phyloP scores from a whole-genome alignment of 2,888 invertebrate genomes.

The Dilophus febrilis region DNA sequence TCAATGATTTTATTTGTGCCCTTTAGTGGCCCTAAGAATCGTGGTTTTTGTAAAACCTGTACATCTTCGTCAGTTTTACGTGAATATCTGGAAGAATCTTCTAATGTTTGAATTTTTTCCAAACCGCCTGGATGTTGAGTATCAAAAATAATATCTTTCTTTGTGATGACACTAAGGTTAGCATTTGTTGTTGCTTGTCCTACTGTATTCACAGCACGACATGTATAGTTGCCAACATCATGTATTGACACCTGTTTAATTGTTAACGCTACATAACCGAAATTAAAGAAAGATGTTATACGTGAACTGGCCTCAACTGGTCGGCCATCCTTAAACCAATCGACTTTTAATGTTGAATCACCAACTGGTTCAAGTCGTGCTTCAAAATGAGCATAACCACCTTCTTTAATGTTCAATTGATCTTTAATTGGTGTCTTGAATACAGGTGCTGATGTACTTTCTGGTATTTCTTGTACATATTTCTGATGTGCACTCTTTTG shows the following conservation, averaged over 20 bases:
- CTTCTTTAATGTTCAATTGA: constrained; percentile 72
- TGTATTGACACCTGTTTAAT: constrained; percentile 79
- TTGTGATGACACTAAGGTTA: constrained; percentile 66
- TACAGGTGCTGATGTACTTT: constrained; percentile 63
- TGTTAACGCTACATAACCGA: constrained; percentile 86
- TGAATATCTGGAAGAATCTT: constrained; percentile 60
- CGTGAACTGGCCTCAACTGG: constrained; percentile 85
- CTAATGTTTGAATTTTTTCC: constrained; percentile 78
- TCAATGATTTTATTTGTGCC: constrained; percentile 88
- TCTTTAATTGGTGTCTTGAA: constrained; percentile 82
- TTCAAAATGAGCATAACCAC: constrained; percentile 90
- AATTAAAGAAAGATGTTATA: constrained; percentile 85
- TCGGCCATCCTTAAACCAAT: constrained; percentile 84
- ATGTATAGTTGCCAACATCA: constrained; percentile 80
- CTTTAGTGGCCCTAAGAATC: constrained; percentile 75
- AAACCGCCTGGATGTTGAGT: constrained; percentile 84
- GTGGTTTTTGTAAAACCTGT: constrained; percentile 60
- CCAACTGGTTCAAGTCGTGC: constrained; percentile 86
- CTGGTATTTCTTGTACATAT: constrained; percentile 62
- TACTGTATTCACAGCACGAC: constrained; percentile 69
- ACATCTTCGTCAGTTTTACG: constrained; percentile 53
- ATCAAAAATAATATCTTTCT: constrained; percentile 72
- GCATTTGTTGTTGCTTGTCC: constrained; percentile 75
- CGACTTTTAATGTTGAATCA: constrained; percentile 74
- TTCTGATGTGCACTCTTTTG: constrained; percentile 66